Conservation (phyloP, 2,888 invertebrate species). For the Himalopsyche tibetana region DNA sequence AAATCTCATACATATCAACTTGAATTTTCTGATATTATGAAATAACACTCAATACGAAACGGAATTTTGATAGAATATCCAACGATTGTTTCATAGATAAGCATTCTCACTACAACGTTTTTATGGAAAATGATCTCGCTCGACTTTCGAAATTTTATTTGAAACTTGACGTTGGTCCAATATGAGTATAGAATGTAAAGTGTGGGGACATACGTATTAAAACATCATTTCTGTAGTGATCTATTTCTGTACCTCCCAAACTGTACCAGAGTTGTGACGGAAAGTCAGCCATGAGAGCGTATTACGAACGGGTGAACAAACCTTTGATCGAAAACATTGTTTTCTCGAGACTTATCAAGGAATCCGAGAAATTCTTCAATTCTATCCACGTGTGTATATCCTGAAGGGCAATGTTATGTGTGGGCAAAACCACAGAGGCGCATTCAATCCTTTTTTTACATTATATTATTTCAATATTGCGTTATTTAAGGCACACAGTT, state of each 20-base stretch:
- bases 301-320: slow-evolving; percentile 1
- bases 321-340: slow-evolving; percentile 2
- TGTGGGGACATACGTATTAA: neutral
- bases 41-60: too few relatives aligned
- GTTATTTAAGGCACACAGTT: too few relatives aligned
- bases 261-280: neutral
- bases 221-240: neutral
- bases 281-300: slow-evolving; percentile 1
- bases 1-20: too few relatives aligned
- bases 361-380: neutral
- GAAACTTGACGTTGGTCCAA: slow-evolving; percentile 26
- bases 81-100: neutral
- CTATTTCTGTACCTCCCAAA: slow-evolving; percentile 5
- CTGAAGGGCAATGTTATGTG: neutral
- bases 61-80: neutral
- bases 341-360: neutral
- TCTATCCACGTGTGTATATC: neutral
- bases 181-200: neutral
- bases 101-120: neutral
- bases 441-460: too few relatives aligned
- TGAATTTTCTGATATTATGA: too few relatives aligned
- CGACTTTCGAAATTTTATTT: neutral
- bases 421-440: too few relatives aligned
- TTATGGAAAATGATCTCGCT: neutral
- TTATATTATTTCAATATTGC: too few relatives aligned